Evolutionary conservation across 2,888 invertebrate species (phyloP), one percentile per base, ranked within the genome.

Genomic region (Thyatira batis): DNA sequence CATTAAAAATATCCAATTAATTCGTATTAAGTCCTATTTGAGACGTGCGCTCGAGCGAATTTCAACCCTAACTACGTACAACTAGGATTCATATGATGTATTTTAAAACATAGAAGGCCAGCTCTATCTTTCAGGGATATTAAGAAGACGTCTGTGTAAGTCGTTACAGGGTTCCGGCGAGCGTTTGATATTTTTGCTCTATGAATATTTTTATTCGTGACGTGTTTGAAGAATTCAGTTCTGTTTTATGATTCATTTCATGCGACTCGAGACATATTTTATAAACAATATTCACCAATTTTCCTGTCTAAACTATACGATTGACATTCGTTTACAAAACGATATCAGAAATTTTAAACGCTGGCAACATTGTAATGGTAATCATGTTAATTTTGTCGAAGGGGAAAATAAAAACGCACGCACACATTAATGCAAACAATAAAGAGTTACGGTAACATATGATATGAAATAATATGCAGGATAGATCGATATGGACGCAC

Each of bases 1-100:
- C 82, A 84, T 82, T 82, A 85, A 87, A 85, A 85, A 83, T 78
- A 78, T 54, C 67, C 73, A 74, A 81, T 77, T 78, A 76, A 80
- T 73, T 79, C 65, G 64, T 72, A 81, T 73, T 75, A 76, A 77
- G 76, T 73, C 76, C 58, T 82, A 82, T 75, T 78, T 75, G 62
- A 66, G 54, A 52, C 28, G 43, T 28, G 27, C 9, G 51, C 51
- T 28, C 65, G 63, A 63, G 55, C 61, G 30, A 81, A 71, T 67
- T 60, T 68, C 59, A 64, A 67, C 76, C 72, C 62, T 78, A 78
- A 61, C 13, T 0, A 3, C 10, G n/a, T 51, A 39, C 13, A 3
- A 2, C 1, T 60, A 65, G 69, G 58, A 58, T 60, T 70, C 61
- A 69, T 51, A 58, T 62, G 20, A 51, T 17, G 39, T 30, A 52